Percentiles rank a stretch among this genome's conserved stretches.
Conservation (phyloP, 2,888 invertebrate species). For the Phalera bucephala region DNA sequence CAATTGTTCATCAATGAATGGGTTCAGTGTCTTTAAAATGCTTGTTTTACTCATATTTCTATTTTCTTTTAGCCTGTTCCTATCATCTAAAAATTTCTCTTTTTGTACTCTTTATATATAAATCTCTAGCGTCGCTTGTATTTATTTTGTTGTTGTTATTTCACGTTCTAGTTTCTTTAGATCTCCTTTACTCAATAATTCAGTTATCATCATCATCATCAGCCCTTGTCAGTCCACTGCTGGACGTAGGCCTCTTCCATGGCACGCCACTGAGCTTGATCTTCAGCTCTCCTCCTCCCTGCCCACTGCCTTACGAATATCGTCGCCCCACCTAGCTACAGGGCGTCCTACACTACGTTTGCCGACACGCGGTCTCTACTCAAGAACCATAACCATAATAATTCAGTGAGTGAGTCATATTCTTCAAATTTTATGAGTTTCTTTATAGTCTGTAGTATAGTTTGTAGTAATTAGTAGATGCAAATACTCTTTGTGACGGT, state of each 20-base stretch:
- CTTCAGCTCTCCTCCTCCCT: too few species aligned
- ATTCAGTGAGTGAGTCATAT: constrained; percentile 8
- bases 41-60: constrained; percentile 12
- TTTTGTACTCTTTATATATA: constrained; percentile 19
- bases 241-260: too few species aligned
- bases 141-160: constrained; percentile 17
- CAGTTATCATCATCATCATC: too few species aligned
- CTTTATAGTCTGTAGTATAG: too few species aligned
- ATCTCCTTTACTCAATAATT: constrained; percentile 12
- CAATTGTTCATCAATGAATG: constrained; percentile 22
- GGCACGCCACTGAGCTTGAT: too few species aligned
- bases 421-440: too few species aligned
- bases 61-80: constrained; percentile 6
- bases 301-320: too few species aligned
- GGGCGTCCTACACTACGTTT: too few species aligned
- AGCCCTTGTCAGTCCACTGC: too few species aligned
- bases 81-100: constrained; percentile 14
- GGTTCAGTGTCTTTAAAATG: constrained; percentile 18
- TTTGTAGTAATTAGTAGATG: too few species aligned
- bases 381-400: constrained; percentile 13
- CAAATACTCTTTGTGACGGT: constrained; percentile 8
- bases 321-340: too few species aligned
- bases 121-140: constrained; percentile 11
- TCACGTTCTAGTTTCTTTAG: constrained; percentile 1
- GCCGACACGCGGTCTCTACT: too few species aligned